Conservation (phyloP, 2,113 vertebrate species). For the Phylloscopus trochiloides region DNA sequence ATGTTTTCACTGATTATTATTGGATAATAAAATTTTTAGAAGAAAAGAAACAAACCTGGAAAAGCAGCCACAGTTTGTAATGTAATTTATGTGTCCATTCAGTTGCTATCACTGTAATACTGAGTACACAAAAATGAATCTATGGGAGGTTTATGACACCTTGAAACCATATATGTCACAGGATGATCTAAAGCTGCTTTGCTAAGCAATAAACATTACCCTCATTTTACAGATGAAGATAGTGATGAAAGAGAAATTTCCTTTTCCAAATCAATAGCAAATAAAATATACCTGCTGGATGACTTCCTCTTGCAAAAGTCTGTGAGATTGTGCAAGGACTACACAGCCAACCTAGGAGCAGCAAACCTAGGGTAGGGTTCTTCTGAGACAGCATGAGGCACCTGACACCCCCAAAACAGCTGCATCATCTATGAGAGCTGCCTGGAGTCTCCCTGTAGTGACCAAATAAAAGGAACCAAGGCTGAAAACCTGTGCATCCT, state of each 20-base stretch:
- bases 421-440: rapidly evolving
- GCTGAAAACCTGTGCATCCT: neutral
- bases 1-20: neutral
- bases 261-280: neutral
- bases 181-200: slow-evolving; percentile 45
- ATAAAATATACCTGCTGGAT: neutral
- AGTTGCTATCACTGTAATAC: slow-evolving; percentile 19
- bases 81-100: slow-evolving; percentile 41
- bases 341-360: neutral
- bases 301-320: neutral
- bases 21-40: neutral
- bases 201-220: slow-evolving; percentile 12
- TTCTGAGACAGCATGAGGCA: neutral
- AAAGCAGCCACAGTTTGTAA: neutral
- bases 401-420: neutral
- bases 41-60: neutral
- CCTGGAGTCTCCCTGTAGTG: neutral
- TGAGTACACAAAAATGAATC: slow-evolving; percentile 39
- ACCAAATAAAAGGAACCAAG: neutral
- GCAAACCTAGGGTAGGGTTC: neutral
- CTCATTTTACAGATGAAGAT: slow-evolving; percentile 12
- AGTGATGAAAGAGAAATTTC: slow-evolving; percentile 3
- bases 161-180: neutral
- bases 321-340: neutral
- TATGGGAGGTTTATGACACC: slow-evolving; percentile 27